Base-by-base conservation (phyloP, 1,140 invertebrate genomes). In the Pseudomyrmex sp. region DNA sequence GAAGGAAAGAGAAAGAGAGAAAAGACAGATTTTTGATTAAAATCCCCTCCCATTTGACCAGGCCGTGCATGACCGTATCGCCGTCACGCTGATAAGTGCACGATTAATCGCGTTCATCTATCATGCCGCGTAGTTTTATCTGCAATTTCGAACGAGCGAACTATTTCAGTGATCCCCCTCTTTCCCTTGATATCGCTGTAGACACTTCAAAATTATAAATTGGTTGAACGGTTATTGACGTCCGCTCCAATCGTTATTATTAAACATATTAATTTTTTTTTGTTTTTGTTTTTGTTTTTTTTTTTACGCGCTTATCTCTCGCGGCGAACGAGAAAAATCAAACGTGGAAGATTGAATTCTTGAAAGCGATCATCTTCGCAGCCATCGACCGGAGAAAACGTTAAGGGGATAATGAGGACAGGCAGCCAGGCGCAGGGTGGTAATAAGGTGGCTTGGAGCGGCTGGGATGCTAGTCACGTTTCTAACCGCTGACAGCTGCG, bases 391-490 rank as follows among this genome's bases (percentile, higher is more conserved):
- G 85, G 91, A 92, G 90, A 93, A 92, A 93, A 93, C 88, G 91
- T 88, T 94, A 92, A 94, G 91, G 93, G 92, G 92, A 94, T 94
- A 94, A 94, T 94, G 93, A 94, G 93, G 90, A 93, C 89, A 93
- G 91, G 91, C 91, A 92, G 88, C 79, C 85, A 84, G 91, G 89
- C 87, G 88, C 85, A 90, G 89, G 91, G 91, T 92, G 88, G 91
- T 93, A 94, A 94, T 94, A 94, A 94, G 93, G 91, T 93, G 89
- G 90, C 91, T 92, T 88, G 86, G 85, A 87, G 69, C 87, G 88
- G 87, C 79, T 90, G 91, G 91, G 86, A 94, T 93, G 92, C 93
- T 94, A 94, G 93, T 94, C 94, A 94, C 94, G 94, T 94, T 93
- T 93, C 90, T 85, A 94, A 85, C 85, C 91, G 93, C 93, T 94